Base-by-base conservation (phyloP, 2,888 invertebrate genomes). In the Oscheius sp. region DNA sequence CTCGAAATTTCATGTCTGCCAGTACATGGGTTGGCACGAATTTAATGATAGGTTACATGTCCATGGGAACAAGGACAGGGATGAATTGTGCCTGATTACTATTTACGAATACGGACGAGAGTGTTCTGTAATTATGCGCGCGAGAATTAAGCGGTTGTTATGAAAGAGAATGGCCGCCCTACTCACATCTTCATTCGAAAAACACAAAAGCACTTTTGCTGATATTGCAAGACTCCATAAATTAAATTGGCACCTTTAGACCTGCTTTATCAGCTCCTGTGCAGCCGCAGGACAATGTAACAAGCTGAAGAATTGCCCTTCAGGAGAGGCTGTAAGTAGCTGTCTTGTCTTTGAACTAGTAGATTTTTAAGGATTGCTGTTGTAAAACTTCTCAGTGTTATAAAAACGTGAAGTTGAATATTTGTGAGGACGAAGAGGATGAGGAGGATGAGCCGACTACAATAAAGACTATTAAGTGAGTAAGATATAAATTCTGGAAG, bases 51-150 rank as follows among this genome's bases (percentile, higher is more conserved):
- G 55, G 25, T 25, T 55, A 21, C 13, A 55, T 55, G 16, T 55
- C 55, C 13, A 13, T 35, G 35, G 9, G 35, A 35, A 9, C 35
- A 35, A 35, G 35, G 35, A 35, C 35, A 35, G 35, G 35, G 35
- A 23, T 43, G 46, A 66, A 46, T 66, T 27, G 23, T 13, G 21
- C 21, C 43, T 61, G 70, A 70, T 70, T 70, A 70, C 49, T 70
- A 59, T 70, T 70, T 70, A 70, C 41, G 59, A 25, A 35, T n/a
- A 29, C 41, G 43, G 29, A 12, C 70, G 35, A 59, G 70, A 59
- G 70, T 59, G 70, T 58, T 52, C 58, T 70, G 59, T 59, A 70
- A 70, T 70, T 70, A 70, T 49, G 58, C 46, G 61, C 69, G 69
- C 25, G 35, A 18, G 21, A 46, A 59, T 45, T 56, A 69, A 69